These are phyloP conservation scores for Leiothrix lutea DNA, from an alignment of 2,113 vertebrate species.

Conservation along the genomic window DNA sequence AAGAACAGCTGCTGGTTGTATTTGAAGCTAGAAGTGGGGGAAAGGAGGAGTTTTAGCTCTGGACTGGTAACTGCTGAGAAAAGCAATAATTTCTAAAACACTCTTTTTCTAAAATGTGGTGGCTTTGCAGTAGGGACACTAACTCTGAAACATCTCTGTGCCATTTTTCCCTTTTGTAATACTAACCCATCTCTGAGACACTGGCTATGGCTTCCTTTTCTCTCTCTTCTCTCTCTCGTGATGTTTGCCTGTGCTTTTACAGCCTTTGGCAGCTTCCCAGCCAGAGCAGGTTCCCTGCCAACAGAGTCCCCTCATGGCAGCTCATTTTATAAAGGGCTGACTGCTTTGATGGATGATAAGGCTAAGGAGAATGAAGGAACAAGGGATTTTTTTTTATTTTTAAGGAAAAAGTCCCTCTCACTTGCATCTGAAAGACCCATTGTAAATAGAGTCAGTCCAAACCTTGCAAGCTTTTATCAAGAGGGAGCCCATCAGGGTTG, in stretches of 20 bases:
- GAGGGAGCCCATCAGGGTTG: not conserved
- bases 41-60: not conserved
- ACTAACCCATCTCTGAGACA: not conserved
- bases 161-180: not conserved
- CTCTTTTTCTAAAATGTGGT: not conserved
- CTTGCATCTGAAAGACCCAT: not conserved
- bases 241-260: conserved; percentile 15
- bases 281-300: conserved; percentile 25
- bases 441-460: not conserved
- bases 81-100: not conserved
- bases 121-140: not conserved
- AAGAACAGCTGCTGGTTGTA: not conserved
- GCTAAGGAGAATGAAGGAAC: not conserved
- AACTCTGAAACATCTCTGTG: not conserved
- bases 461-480: not conserved
- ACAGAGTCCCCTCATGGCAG: not conserved
- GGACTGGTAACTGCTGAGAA: not conserved
- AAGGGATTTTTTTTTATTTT: not conserved
- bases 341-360: conserved; percentile 45
- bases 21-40: not conserved
- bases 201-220: not conserved
- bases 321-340: not conserved
- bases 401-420: not conserved
- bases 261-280: conserved; percentile 51
- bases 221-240: not conserved